Percentiles rank a stretch among this genome's conserved stretches.
phyloP scores from a whole-genome alignment of 35 echinoderm and acorn worm genomes.

The Holothuria glaberrima region DNA sequence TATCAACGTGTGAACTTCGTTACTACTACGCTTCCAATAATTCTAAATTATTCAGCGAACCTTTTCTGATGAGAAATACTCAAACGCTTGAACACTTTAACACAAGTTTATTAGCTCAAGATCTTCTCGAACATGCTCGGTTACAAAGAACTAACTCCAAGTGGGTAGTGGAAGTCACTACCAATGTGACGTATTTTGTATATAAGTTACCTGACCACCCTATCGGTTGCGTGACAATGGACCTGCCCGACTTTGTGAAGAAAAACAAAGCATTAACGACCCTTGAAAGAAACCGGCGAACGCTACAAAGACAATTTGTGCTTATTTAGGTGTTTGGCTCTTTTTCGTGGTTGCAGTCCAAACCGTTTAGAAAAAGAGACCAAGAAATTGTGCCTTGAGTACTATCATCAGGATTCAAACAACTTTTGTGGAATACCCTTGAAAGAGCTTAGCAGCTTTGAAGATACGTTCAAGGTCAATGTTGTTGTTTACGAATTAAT shows the following conservation, averaged over 20 bases:
- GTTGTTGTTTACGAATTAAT: too few species aligned
- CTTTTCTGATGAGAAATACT: constrained; percentile 33
- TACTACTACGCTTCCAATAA: too few species aligned
- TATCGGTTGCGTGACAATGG: constrained; percentile 16
- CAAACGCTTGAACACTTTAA: constrained; percentile 19
- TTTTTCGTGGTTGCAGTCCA: background rate
- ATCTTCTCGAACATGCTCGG: constrained; percentile 42
- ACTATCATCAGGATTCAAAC: background rate
- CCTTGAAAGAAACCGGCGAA: constrained; percentile 17
- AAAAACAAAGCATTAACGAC: constrained; percentile 41
- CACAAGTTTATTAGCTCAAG: background rate
- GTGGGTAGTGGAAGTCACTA: constrained; percentile 41
- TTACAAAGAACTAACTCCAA: constrained; percentile 50
- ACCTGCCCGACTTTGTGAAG: constrained; percentile 44
- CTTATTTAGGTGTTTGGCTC: constrained; percentile 64
- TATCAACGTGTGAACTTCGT: constrained; percentile 17
- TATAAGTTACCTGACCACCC: constrained; percentile 57
- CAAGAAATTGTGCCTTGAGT: constrained; percentile 3
- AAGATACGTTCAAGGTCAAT: too few species aligned
- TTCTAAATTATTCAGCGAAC: background rate
- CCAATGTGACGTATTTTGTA: constrained; percentile 47
- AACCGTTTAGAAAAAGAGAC: constrained; percentile 34
- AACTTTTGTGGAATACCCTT: too few species aligned
- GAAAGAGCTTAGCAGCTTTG: too few species aligned
- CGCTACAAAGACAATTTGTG: constrained; percentile 56